Evolutionary conservation across 2,797 vertebrate species (phyloP).

Genomic region (Oreortyx pictus): DNA sequence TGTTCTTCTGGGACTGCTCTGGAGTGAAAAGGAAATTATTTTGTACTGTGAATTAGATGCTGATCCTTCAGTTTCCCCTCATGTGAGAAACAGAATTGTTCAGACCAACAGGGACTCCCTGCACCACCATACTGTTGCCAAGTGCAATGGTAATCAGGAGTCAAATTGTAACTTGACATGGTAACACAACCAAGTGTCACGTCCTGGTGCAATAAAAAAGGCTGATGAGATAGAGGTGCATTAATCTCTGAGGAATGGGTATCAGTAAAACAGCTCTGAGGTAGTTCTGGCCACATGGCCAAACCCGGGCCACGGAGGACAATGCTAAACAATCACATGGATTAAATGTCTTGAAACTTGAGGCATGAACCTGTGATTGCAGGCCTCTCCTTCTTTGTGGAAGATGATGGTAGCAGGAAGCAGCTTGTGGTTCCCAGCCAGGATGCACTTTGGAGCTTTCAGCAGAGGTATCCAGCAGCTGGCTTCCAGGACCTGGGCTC

Average conservation of each 20-base stretch:
- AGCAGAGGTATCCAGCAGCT: slow-evolving; percentile 97
- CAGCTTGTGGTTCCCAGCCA: slow-evolving; percentile 96
- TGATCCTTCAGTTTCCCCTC: not conserved
- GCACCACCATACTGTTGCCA: not conserved
- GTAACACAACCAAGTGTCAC: too few species aligned
- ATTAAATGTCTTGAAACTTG: rapidly evolving
- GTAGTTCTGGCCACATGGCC: not conserved
- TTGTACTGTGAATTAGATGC: not conserved
- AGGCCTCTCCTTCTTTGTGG: slow-evolving; percentile 80
- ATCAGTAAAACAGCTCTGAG: not conserved
- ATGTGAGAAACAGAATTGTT: not conserved
- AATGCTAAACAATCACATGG: not conserved
- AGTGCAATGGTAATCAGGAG: not conserved
- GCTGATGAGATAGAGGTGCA: not conserved
- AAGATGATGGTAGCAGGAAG: slow-evolving; percentile 93
- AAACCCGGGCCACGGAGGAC: not conserved
- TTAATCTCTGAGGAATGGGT: not conserved
- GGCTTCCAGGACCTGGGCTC: slow-evolving; percentile 95
- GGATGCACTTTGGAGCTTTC: slow-evolving; percentile 87
- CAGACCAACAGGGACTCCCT: not conserved
- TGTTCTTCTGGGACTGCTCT: not conserved
- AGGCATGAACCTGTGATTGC: not conserved
- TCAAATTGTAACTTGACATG: not conserved
- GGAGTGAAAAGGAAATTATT: not conserved
- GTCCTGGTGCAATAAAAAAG: too few species aligned